A percentile compares a stretch with the other conserved stretches of the same genome.
Evolutionary conservation across 2,797 vertebrate species (phyloP).

Genomic region (Babyrousa celebensis): DNA sequence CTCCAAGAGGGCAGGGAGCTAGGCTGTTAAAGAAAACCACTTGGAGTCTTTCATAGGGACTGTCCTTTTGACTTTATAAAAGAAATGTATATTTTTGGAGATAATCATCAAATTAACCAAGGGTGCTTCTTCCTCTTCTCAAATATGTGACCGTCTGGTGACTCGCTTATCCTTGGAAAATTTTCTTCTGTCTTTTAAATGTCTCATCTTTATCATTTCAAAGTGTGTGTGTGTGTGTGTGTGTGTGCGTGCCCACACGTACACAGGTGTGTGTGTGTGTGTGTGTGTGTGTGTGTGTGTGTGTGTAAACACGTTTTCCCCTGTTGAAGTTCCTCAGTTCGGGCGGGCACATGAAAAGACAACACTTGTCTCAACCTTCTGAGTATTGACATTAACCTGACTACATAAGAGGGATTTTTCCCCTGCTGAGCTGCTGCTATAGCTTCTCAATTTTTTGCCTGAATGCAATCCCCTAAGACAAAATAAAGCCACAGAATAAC

Average conservation of each 20-base stretch:
- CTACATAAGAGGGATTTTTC: neutral
- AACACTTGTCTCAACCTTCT: neutral
- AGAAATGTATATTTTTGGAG: neutral
- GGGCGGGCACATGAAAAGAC: neutral
- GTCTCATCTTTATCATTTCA: constrained; percentile 21
- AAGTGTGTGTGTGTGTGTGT: neutral
- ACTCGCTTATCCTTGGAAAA: neutral
- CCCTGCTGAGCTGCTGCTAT: neutral
- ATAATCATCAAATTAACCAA: constrained; percentile 19
- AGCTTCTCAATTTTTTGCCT: neutral
- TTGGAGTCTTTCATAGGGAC: neutral
- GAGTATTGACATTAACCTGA: neutral
- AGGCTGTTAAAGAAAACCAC: neutral
- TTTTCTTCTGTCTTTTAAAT: neutral
- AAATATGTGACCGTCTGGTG: neutral
- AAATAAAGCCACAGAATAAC: neutral
- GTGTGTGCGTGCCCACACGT: no score
- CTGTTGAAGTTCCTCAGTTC: neutral
- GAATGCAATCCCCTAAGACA: neutral
- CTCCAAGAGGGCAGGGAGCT: neutral
- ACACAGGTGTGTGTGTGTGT: neutral
- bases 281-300: neutral
- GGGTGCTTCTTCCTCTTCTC: neutral
- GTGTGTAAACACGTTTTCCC: neutral
- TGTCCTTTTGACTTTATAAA: neutral